These are phyloP conservation scores for Globicephala melas DNA, from an alignment of 2,113 vertebrate species.

Conservation along the genomic window DNA sequence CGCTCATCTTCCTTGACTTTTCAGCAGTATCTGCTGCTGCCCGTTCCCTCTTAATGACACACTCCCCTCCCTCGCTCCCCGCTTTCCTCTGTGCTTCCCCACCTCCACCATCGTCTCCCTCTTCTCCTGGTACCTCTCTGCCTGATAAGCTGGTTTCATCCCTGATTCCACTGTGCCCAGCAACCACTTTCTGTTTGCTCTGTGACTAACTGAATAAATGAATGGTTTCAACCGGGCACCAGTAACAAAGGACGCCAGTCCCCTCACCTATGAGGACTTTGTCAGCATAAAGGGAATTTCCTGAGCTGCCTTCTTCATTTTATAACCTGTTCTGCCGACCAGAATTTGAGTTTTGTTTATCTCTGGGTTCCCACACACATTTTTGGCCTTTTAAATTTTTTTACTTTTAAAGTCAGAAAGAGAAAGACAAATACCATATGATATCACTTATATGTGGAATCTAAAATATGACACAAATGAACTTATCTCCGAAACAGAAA, in stretches of 20 bases:
- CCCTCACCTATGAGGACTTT: not conserved
- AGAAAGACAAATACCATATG: not conserved
- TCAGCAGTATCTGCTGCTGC: not conserved
- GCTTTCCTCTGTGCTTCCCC: not conserved
- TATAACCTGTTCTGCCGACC: not conserved
- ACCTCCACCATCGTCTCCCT: not conserved
- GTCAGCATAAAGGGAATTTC: not conserved
- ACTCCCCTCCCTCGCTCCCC: not conserved
- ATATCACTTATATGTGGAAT: not conserved
- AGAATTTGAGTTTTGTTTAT: not conserved
- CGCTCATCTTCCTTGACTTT: not conserved
- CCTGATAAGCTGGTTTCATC: not conserved
- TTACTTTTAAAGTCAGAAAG: not conserved
- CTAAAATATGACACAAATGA: not conserved
- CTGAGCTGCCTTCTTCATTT: not conserved
- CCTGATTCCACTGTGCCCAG: not conserved
- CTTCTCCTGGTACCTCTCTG: not conserved
- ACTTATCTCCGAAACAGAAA: not conserved
- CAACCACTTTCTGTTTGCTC: not conserved
- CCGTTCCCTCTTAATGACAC: not conserved
- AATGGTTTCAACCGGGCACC: not conserved
- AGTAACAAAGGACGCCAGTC: not conserved
- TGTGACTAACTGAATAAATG: not conserved
- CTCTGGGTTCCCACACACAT: not conserved
- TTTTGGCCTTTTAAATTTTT: not conserved